Evolutionary conservation across 2,797 vertebrate genomes (phyloP), one percentile per base, ranked within the genome.

Genomic region (Anas bahamensis): DNA sequence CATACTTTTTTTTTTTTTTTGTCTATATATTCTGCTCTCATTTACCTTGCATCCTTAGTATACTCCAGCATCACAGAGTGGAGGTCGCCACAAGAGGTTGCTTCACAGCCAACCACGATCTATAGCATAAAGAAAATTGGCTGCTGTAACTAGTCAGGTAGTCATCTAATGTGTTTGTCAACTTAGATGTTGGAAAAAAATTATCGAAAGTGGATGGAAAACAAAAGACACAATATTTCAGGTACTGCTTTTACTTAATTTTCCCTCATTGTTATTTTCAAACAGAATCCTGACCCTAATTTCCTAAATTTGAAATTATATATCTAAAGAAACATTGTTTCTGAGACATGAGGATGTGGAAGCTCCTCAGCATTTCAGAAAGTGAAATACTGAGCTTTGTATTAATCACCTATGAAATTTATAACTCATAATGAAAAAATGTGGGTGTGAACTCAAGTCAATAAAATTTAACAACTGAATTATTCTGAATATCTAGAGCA

Each of bases 51-150:
- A 95, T 99, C 99, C 96, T 99, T 99, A 23, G 99, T 99, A 95
- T 99, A 99, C 96, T 99, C 99, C 96, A 99, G 94, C 98, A 98
- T 98, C 72, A 99, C 99, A 11, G 99, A 99, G 95, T 99, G 99
- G 89, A 98, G 98, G 90, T 99, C 99, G 44, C 99, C 98, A 95
- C 99, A 99, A 31, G 98, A 98, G 96, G 98, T 98, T 63, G 98
- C 98, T 97, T 99, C 99, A 97, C 99, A 99, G 31, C 99, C 99
- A 83, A 99, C 99, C 93, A 99, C 99, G 83, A 99, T 99, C 99
- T 99, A 95, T 70, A 97, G 93, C 55, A 97, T 33, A 95, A 96
- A 95, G 63, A 93, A 92, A 96, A 93, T 31, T 6, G 26, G 22
- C 52, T 50, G 69, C 55, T 91, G 7, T 89, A 81, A 79, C 28